Base-by-base conservation (phyloP, 2,113 vertebrate genomes). In the Gnathonemus echidnorhynchus region DNA sequence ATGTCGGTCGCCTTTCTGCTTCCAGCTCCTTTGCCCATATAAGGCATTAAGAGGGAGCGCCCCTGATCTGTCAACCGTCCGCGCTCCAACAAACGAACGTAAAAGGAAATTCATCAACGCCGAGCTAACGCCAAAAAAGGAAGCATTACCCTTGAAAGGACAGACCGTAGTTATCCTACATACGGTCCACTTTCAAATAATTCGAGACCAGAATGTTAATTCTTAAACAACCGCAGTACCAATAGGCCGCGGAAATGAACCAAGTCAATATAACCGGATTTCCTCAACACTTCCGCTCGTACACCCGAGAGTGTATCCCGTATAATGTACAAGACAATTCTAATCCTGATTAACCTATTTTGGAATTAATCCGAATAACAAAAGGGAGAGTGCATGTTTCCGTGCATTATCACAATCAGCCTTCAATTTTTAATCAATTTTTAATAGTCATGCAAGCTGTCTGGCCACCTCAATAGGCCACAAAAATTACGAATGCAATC, bases 11-110 rank as follows among this genome's bases (percentile, higher is more conserved):
- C 21, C 94, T 88, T 90, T 89, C 91, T 88, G 92, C 89, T 84
- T 89, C 89, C 92, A 91, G 88, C 90, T 93, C 90, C 91, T 90
- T 93, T 93, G 70, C 5, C 96, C 95, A 91, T 92, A 94, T 93
- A 93, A 90, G 90, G 92, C 90, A 91, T 92, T 89, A 87, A 87
- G 84, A 74, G 77, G 90, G 91, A 91, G 92, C 92, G 90, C 74
- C 19, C 31, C 70, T 88, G 39, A 19, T 86, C 48, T 88, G 86
- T 50, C 84, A 50, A 56, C 66, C 86, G 87, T 31, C 85, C 70
- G 31, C 27, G 74, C 53, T 89, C 27, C 5, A 53, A 35, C 86
- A 15, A 49, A 39, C 50, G 17, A 35, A 15, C 48, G 62, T 27
- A 5, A 87, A 35, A 52, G 50, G 31, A 17, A 39, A 27, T 17